Base-by-base conservation (phyloP, 2,888 invertebrate genomes). In the Lamellibrachia satsuma region DNA sequence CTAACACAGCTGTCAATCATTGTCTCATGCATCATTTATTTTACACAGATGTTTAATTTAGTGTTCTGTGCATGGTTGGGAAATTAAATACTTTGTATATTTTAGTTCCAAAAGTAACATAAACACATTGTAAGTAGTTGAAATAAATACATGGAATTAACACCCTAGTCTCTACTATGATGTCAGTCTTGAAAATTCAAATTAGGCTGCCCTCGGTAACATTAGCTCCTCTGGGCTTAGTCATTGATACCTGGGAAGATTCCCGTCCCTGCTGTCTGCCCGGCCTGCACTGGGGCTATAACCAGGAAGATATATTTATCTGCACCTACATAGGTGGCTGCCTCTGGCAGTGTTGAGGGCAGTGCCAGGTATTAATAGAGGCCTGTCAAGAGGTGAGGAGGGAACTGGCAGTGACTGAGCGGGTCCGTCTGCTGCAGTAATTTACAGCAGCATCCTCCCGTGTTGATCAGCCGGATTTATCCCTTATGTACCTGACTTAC, bases 21-120 rank as follows among this genome's bases (percentile, higher is more conserved):
- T 75, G 75, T n/a, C 75, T 22, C 22, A 75, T 75, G 75, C 75
- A 75, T 75, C 15, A 75, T 75, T 75, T 75, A 75, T 6, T 75
- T 75, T n/a, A 75, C 75, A 75, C 75, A 75, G 75, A n/a, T 22
- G n/a, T n/a, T 75, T 75, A 75, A 75, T 75, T 75, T 75, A n/a
- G 75, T 75, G 75, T 75, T 75, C 75, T 75, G 75, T 75, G 75
- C 75, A 15, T 4, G 1, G 6, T 22, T 11, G 75, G 15, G 75
- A 75, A 75, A 75, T 75, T 75, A 75, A 75, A 75, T n/a, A 75
- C 75, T 75, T 75, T 75, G 22, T n/a, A 75, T 75, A 39, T 39
- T n/a, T 4, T 6, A n/a, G 6, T 6, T 75, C 75, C 6, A 3
- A 75, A 75, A 75, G 75, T n/a, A 22, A 75, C 75, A 75, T 3